Conservation (phyloP, 35 echinoderm and acorn worm species). For the Ophioderma brevispina region DNA sequence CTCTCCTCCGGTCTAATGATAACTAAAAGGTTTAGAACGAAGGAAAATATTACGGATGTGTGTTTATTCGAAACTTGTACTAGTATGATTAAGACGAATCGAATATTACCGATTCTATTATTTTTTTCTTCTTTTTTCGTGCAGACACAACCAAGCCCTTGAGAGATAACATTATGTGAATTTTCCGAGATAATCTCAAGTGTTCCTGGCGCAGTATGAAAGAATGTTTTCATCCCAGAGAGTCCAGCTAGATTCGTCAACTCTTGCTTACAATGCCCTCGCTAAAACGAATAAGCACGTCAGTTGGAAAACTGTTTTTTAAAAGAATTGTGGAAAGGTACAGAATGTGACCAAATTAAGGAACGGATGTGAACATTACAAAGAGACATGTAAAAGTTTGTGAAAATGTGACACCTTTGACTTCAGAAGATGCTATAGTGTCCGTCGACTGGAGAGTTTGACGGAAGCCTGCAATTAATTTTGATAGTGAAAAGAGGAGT, state of each 20-base stretch:
- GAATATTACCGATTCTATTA: neutral
- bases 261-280: constrained; percentile 89
- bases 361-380: constrained; percentile 42
- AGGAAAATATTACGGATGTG: no score
- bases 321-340: constrained; percentile 70
- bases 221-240: constrained; percentile 87
- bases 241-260: constrained; percentile 95
- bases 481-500: neutral
- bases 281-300: constrained; percentile 66
- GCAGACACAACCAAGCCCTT: constrained; percentile 82
- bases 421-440: neutral
- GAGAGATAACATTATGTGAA: constrained; percentile 83
- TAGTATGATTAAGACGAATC: neutral
- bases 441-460: neutral
- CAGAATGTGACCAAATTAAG: constrained; percentile 74
- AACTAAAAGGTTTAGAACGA: neutral
- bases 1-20: neutral
- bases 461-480: neutral
- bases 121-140: neutral
- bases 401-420: neutral
- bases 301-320: constrained; percentile 88
- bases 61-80: no score
- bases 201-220: constrained; percentile 96
- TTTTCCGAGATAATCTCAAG: constrained; percentile 88
- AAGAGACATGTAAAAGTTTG: no score